Evolutionary conservation across 1,140 invertebrate genomes (phyloP), one percentile per base, ranked within the genome.

Genomic region (Heliconius himera): DNA sequence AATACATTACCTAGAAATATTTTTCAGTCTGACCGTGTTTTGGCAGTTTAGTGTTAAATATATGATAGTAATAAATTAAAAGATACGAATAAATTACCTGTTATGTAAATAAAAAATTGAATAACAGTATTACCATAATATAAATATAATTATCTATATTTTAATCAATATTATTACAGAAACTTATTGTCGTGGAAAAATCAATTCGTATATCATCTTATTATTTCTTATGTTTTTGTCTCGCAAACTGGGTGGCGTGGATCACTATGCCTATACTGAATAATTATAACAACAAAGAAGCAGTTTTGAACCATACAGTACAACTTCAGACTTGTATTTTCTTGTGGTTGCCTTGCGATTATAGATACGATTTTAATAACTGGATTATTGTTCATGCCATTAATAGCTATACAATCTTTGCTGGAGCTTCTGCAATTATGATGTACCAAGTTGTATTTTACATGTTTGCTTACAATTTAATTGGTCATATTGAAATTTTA

Each of bases 261-360:
- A 79, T 84, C 0, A 56, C 72, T 46, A 74, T 87, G 33, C 84
- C 88, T 9, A 38, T 82, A 3, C 11, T 85, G 0, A 83, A 89
- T 22, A 90, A 90, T 60, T 83, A 85, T 0, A 77, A 71, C 0
- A 85, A 91, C 36, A 85, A 79, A 70, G 85, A 91, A 41, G 26
- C 73, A 9, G 82, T 90, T 20, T 38, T 38, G 1, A 89, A 90
- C 41, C 82, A 78, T 38, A 84, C 86, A 1, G 76, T 76, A 11
- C 46, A 76, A 66, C 74, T 89, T 13, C 84, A 89, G 56, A 87
- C 85, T 0, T 87, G 83, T 46, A 33, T 91, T 5, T 91, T 87
- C 20, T 38, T 89, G n/a, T 87, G 84, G 84, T 79, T 84, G 77
- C 89, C 88, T 13, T 84, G 87, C 33, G 89, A 90, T 49, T 89